These are phyloP conservation scores for Aphodius sticticus DNA, from an alignment of 2,888 invertebrate genomes.

Conservation along the genomic window DNA sequence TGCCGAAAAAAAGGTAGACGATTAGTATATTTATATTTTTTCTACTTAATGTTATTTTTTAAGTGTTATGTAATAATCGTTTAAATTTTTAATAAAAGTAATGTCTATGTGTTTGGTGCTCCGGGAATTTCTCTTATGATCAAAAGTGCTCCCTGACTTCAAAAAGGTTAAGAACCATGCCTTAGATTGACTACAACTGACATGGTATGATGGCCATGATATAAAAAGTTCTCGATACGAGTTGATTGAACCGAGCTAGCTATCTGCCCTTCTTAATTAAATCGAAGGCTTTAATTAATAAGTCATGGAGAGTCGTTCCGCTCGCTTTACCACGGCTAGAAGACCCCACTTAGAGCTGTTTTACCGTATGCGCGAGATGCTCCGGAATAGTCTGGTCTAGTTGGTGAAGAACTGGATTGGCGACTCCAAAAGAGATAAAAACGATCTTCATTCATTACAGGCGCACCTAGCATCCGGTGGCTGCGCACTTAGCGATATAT, in stretches of 20 bases:
- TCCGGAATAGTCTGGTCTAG: slow-evolving; percentile 23
- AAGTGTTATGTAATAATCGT: too few relatives aligned
- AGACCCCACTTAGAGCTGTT: background rate
- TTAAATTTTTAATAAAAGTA: too few relatives aligned
- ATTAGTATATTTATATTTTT: too few relatives aligned
- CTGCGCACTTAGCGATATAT: slow-evolving; percentile 12
- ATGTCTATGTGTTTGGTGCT: too few relatives aligned
- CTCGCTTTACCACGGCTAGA: background rate
- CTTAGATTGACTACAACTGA: background rate
- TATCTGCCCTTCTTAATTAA: background rate
- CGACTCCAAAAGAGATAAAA: slow-evolving; percentile 40
- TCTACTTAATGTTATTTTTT: too few relatives aligned
- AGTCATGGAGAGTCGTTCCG: background rate
- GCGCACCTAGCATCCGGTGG: slow-evolving; percentile 42
- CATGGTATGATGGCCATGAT: background rate
- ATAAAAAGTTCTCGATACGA: background rate
- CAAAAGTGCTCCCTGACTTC: too few relatives aligned
- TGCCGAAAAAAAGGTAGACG: too few relatives aligned
- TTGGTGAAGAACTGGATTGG: slow-evolving; percentile 40
- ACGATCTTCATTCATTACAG: slow-evolving; percentile 42
- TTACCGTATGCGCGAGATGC: background rate
- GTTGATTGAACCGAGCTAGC: background rate
- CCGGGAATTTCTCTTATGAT: too few relatives aligned
- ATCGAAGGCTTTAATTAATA: background rate
- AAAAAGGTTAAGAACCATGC: too few relatives aligned